A percentile compares a stretch with the other conserved stretches of the same genome.
Evolutionary conservation across 2,888 invertebrate genomes (phyloP).

Genomic region (Onthophagus sagittarius): DNA sequence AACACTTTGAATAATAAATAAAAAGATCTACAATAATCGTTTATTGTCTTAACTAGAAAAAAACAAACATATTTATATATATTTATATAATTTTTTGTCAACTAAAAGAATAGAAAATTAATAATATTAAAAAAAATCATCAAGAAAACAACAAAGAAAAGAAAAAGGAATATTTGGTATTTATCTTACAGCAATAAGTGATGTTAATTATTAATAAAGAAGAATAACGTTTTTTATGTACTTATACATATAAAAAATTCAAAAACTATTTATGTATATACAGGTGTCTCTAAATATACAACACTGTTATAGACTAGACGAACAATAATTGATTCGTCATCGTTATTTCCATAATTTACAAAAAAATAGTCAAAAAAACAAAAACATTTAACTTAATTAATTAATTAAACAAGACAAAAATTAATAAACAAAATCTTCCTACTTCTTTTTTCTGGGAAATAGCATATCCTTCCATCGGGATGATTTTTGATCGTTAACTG

Average conservation of each 20-base stretch:
- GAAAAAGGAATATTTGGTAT: constrained; percentile 4
- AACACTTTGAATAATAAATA: not conserved
- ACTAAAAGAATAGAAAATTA: not conserved
- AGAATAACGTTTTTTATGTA: not conserved
- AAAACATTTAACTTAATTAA: not conserved
- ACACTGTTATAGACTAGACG: not conserved
- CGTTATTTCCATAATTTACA: not conserved
- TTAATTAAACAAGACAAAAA: not conserved
- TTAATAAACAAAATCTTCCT: not conserved
- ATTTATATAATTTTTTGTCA: not conserved
- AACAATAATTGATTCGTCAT: not conserved
- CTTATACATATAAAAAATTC: not conserved
- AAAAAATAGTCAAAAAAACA: not conserved
- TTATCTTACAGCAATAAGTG: constrained; percentile 1
- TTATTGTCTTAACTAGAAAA: not conserved
- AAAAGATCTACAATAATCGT: not conserved
- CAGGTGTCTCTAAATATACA: not conserved
- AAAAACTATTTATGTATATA: not conserved
- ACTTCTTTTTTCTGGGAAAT: constrained; percentile 47
- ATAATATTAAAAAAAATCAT: constrained; percentile 4
- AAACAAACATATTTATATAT: not conserved
- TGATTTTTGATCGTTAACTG: constrained; percentile 46
- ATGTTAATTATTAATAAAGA: not conserved
- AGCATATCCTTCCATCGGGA: constrained; percentile 58
- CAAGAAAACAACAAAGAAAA: constrained; percentile 9